Conservation (phyloP, 2,113 vertebrate species). For the Thomomys bottae region DNA sequence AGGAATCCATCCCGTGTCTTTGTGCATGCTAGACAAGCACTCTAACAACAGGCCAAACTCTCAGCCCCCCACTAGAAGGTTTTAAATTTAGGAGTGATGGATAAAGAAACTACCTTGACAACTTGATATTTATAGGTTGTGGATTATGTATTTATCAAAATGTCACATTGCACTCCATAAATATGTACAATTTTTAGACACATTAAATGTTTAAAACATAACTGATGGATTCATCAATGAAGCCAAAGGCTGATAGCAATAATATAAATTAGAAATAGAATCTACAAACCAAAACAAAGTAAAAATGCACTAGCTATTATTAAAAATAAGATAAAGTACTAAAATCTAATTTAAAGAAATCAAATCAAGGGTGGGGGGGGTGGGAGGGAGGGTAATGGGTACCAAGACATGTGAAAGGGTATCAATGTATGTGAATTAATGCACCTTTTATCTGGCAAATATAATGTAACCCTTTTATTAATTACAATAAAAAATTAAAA, state of each 20-base stretch:
- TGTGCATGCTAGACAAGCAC: too few relatives aligned
- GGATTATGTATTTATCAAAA: background rate
- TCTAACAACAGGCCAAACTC: too few relatives aligned
- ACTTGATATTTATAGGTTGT: background rate
- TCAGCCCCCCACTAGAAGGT: too few relatives aligned
- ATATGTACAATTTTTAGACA: background rate
- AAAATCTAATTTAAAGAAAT: constrained; percentile 36
- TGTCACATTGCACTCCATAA: background rate
- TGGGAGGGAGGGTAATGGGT: too few relatives aligned
- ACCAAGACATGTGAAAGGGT: too few relatives aligned
- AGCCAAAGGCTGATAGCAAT: background rate
- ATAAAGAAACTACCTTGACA: background rate
- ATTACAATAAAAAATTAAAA: too few relatives aligned
- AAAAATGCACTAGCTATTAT: constrained; percentile 12
- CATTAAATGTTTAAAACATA: constrained; percentile 7
- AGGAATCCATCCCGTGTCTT: too few relatives aligned
- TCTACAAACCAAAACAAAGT: constrained; percentile 6
- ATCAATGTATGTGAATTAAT: too few relatives aligned
- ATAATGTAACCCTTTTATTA: too few relatives aligned
- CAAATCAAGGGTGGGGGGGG: too few relatives aligned
- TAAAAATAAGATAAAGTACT: background rate
- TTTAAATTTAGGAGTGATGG: background rate
- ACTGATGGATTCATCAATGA: background rate
- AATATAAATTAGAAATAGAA: constrained; percentile 42
- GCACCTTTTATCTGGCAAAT: too few relatives aligned